Evolutionary conservation across 2,113 vertebrate species (phyloP).

Genomic region (Cavia porcellus): DNA sequence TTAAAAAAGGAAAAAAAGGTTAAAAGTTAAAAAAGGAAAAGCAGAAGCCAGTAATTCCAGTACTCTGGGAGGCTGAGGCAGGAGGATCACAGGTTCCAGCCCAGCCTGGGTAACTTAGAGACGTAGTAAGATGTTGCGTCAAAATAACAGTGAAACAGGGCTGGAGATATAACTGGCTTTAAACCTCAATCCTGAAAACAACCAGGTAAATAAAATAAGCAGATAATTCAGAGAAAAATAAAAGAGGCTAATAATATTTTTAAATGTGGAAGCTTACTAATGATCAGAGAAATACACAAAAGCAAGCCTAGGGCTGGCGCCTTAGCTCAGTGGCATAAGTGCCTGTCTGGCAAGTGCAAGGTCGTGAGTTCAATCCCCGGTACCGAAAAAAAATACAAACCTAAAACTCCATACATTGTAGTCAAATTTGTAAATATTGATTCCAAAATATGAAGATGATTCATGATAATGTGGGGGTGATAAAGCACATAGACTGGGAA

Average conservation of each 20-base stretch:
- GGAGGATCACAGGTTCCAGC: too few relatives aligned
- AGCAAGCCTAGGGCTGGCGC: not conserved
- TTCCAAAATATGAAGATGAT: not conserved
- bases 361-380: too few relatives aligned
- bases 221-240: slow-evolving; percentile 16
- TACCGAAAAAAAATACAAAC: not conserved
- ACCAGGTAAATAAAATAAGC: not conserved
- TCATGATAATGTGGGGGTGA: not conserved
- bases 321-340: too few relatives aligned
- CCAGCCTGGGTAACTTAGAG: not conserved
- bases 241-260: not conserved
- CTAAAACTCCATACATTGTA: not conserved
- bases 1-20: not conserved
- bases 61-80: not conserved
- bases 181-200: not conserved
- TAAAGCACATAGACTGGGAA: not conserved
- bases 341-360: too few relatives aligned
- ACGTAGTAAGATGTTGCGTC: not conserved
- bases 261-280: not conserved
- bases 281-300: not conserved
- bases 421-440: slow-evolving; percentile 13
- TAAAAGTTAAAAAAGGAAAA: not conserved
- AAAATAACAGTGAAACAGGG: not conserved
- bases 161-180: not conserved
- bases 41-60: not conserved